Conservation (phyloP, 1,140 invertebrate genomes). For the Lepidurus packardi region DNA sequence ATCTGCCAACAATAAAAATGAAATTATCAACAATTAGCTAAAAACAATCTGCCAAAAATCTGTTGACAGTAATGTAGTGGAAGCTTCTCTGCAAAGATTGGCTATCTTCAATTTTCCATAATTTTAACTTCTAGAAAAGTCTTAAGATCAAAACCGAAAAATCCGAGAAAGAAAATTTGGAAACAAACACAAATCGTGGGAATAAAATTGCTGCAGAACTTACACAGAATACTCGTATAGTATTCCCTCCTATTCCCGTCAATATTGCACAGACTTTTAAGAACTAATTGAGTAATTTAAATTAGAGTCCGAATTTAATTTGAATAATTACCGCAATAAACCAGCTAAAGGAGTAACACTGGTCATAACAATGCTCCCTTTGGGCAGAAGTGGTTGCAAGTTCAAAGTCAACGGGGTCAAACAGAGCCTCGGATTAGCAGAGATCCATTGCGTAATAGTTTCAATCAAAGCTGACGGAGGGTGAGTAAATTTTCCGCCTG, state of each 20-base stretch:
- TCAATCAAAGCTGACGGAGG: conserved; percentile 56
- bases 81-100: too few relatives aligned
- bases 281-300: too few relatives aligned
- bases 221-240: neutral
- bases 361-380: conserved; percentile 72
- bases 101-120: too few relatives aligned
- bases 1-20: neutral
- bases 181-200: too few relatives aligned
- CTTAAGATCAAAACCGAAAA: too few relatives aligned
- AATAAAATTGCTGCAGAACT: neutral
- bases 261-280: too few relatives aligned
- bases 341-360: conserved; percentile 72
- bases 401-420: conserved; percentile 60
- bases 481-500: conserved; percentile 43
- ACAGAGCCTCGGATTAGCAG: conserved; percentile 60
- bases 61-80: neutral
- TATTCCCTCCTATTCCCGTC: too few relatives aligned
- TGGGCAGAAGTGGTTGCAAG: conserved; percentile 58
- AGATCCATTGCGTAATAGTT: conserved; percentile 59
- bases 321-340: conserved; percentile 49
- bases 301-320: neutral
- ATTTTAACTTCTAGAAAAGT: too few relatives aligned
- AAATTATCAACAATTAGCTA: too few relatives aligned
- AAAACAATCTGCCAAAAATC: neutral
- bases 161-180: too few relatives aligned